Percentiles rank a stretch among this genome's conserved stretches.
These are phyloP conservation scores for Melozone crissalis DNA, from an alignment of 2,113 vertebrate species.

Conservation along the genomic window DNA sequence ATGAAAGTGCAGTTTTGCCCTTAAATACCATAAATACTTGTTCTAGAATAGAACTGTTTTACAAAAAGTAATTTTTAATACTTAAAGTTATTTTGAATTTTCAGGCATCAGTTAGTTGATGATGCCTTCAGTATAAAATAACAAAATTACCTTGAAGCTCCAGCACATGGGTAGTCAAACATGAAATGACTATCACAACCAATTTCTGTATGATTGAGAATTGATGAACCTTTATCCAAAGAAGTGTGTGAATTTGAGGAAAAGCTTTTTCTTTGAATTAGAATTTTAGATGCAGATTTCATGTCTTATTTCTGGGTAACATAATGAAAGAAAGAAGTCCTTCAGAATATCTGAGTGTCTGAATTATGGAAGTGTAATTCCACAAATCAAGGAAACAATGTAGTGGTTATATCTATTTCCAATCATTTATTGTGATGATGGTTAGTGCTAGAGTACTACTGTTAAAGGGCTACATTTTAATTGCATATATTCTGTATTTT, in stretches of 20 bases:
- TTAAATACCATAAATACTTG: neutral
- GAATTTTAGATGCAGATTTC: conserved; percentile 4
- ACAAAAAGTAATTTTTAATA: neutral
- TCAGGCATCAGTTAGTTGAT: conserved; percentile 17
- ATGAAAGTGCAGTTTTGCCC: neutral
- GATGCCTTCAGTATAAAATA: conserved; percentile 1
- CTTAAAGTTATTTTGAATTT: conserved; percentile 7
- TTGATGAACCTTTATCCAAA: neutral
- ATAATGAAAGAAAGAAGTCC: conserved; percentile 6
- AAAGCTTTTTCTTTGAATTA: neutral
- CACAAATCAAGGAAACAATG: neutral
- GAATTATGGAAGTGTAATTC: neutral
- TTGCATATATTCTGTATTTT: conserved; percentile 53
- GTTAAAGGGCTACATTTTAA: conserved; percentile 67
- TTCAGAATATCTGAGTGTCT: neutral
- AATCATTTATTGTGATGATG: conserved; percentile 26
- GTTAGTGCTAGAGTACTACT: conserved; percentile 37
- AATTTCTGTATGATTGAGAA: neutral
- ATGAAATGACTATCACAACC: neutral
- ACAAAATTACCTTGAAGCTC: conserved; percentile 18
- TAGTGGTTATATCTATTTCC: neutral
- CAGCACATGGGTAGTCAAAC: neutral
- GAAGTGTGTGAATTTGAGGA: neutral
- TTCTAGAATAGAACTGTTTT: conserved; percentile 8
- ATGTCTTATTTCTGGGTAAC: neutral